Conservation (phyloP, 2,797 vertebrate species). For the Muraenolepis orangiensis region DNA sequence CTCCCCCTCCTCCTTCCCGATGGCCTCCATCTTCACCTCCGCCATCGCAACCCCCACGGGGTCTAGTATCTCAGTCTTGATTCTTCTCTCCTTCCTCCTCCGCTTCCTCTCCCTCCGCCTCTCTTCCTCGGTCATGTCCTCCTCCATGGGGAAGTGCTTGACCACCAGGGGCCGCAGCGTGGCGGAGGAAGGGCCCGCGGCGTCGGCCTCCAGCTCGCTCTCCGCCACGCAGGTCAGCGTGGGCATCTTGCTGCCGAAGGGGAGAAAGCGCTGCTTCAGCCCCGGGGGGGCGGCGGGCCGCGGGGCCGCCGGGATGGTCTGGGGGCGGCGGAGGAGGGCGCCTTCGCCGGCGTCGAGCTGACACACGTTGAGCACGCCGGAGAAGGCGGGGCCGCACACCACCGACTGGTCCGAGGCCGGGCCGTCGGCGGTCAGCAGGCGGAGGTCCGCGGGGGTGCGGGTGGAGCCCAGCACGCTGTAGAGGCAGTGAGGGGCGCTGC, state of each 20-base stretch:
- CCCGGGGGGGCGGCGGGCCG: slow-evolving; percentile 72
- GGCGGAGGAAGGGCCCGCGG: slow-evolving; percentile 30
- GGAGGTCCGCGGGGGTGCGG: slow-evolving; percentile 40
- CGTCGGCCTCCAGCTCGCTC: slow-evolving; percentile 34
- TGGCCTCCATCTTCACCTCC: neutral
- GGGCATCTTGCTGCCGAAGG: slow-evolving; percentile 73
- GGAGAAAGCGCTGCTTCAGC: slow-evolving; percentile 78
- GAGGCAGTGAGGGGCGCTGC: slow-evolving; percentile 5
- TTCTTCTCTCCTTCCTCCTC: slow-evolving; percentile 51
- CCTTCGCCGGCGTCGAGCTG: slow-evolving; percentile 55
- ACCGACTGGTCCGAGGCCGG: neutral
- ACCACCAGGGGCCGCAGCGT: slow-evolving; percentile 20
- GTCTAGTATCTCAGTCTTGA: slow-evolving; percentile 55
- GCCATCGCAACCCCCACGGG: slow-evolving; percentile 9
- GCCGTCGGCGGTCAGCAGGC: slow-evolving; percentile 60
- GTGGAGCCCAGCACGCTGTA: slow-evolving; percentile 67
- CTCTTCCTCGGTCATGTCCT: neutral
- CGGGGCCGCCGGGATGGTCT: slow-evolving; percentile 63
- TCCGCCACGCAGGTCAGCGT: slow-evolving; percentile 34
- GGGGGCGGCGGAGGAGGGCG: slow-evolving; percentile 45
- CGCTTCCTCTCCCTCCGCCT: slow-evolving; percentile 26
- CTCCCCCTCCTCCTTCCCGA: neutral
- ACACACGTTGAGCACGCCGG: slow-evolving; percentile 71
- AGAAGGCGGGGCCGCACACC: slow-evolving; percentile 57
- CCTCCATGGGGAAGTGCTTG: slow-evolving; percentile 22